These are phyloP conservation scores for Hydractinia symbiolongicarpus DNA, from an alignment of 30 jellyfish, hydroid and myxozoan genomes.

Conservation along the genomic window DNA sequence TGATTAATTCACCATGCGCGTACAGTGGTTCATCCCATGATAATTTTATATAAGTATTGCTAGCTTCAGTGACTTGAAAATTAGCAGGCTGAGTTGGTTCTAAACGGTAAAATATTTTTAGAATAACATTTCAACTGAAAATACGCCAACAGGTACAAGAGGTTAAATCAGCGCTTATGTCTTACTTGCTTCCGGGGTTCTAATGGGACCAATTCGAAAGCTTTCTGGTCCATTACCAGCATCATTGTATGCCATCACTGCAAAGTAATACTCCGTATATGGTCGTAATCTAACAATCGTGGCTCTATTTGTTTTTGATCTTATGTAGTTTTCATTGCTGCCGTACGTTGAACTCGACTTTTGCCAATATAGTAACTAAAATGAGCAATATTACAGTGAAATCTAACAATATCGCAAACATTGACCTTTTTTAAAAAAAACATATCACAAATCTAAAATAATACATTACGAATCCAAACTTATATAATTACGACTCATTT, in stretches of 20 bases:
- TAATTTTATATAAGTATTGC: slow-evolving; percentile 51
- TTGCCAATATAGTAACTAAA: slow-evolving; percentile 66
- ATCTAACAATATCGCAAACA: not conserved
- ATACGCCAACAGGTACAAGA: not conserved
- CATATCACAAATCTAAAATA: not conserved
- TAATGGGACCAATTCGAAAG: slow-evolving; percentile 67
- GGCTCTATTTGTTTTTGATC: slow-evolving; percentile 51
- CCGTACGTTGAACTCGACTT: slow-evolving; percentile 34
- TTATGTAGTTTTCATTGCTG: slow-evolving; percentile 34
- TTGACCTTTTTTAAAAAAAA: not conserved
- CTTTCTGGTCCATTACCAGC: slow-evolving; percentile 96
- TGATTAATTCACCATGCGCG: slow-evolving; percentile 47
- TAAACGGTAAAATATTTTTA: not conserved
- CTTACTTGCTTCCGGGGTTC: slow-evolving; percentile 79
- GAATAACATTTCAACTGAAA: not conserved
- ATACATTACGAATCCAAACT: not conserved
- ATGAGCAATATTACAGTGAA: not conserved
- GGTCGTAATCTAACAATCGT: slow-evolving; percentile 47
- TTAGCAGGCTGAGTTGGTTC: slow-evolving; percentile 59
- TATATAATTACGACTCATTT: not conserved
- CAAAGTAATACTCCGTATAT: slow-evolving; percentile 59
- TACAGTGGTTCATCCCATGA: slow-evolving; percentile 67
- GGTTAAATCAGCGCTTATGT: not conserved
- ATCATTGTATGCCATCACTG: slow-evolving; percentile 80
- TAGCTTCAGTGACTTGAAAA: slow-evolving; percentile 50